phyloP scores from a whole-genome alignment of 2,888 invertebrate genomes.

The Trachelus stipa region DNA sequence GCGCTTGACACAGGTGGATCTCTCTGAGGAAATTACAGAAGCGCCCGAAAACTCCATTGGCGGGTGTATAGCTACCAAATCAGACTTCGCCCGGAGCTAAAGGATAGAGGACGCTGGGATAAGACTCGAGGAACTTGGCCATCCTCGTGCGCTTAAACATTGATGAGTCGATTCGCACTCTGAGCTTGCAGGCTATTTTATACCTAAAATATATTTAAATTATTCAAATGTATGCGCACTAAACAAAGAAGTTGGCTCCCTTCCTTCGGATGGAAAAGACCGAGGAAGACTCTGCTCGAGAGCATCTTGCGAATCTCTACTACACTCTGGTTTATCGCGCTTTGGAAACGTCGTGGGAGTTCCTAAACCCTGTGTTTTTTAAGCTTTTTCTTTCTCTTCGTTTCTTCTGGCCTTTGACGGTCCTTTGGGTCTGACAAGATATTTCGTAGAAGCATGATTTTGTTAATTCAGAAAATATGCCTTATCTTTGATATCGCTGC shows the following conservation, averaged over 20 bases:
- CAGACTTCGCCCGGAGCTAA: neutral
- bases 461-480: neutral
- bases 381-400: neutral
- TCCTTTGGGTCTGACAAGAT: neutral
- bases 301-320: neutral
- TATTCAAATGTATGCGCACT: slow-evolving; percentile 9
- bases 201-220: slow-evolving; percentile 11
- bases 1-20: neutral
- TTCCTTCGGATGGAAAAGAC: neutral
- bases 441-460: neutral
- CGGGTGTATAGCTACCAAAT: neutral
- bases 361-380: neutral
- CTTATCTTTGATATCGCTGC: neutral
- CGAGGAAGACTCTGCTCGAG: neutral
- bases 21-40: neutral
- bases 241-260: neutral
- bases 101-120: neutral
- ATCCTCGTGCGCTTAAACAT: neutral
- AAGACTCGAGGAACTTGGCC: neutral
- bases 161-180: neutral
- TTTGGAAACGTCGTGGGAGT: neutral
- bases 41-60: too few relatives aligned
- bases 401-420: neutral
- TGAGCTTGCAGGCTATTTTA: neutral
- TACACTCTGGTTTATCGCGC: neutral